Evolutionary conservation across 1,140 invertebrate species (phyloP).

Genomic region (Theocolax elegans): DNA sequence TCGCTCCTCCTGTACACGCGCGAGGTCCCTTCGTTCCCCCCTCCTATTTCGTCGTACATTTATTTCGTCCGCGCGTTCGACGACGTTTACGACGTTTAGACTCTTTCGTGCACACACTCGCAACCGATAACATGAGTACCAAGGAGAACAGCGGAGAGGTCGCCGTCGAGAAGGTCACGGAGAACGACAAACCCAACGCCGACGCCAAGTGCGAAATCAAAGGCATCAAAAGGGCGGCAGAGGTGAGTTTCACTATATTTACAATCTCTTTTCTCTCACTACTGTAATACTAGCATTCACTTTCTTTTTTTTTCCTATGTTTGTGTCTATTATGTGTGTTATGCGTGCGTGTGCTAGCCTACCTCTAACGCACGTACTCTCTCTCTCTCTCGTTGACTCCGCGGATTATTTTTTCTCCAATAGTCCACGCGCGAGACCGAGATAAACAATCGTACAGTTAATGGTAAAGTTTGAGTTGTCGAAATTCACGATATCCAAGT

Average conservation of each 20-base stretch:
- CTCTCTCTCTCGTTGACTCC: no score
- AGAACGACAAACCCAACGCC: constrained; percentile 76
- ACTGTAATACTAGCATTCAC: background rate
- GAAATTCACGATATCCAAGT: no score
- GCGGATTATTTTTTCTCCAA: no score
- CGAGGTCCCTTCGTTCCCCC: no score
- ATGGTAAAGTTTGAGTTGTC: no score
- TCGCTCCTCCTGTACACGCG: no score
- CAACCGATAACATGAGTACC: constrained; percentile 77
- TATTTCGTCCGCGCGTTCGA: background rate
- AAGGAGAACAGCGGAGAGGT: constrained; percentile 77
- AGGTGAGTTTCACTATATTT: constrained; percentile 73
- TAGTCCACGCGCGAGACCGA: no score
- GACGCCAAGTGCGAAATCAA: constrained; percentile 85
- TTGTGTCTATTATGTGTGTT: background rate
- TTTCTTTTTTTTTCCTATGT: constrained; percentile 30
- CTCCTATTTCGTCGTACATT: background rate
- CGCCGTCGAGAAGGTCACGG: constrained; percentile 81
- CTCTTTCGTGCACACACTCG: background rate
- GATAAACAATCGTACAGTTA: no score
- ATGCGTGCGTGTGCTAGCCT: background rate
- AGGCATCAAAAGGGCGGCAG: constrained; percentile 86
- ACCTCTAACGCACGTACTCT: no score
- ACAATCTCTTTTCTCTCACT: constrained; percentile 3
- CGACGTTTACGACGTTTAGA: background rate